Percentiles rank a stretch among this genome's conserved stretches.
phyloP scores from a whole-genome alignment of 2,888 invertebrate genomes.

The Abscondita cerata region DNA sequence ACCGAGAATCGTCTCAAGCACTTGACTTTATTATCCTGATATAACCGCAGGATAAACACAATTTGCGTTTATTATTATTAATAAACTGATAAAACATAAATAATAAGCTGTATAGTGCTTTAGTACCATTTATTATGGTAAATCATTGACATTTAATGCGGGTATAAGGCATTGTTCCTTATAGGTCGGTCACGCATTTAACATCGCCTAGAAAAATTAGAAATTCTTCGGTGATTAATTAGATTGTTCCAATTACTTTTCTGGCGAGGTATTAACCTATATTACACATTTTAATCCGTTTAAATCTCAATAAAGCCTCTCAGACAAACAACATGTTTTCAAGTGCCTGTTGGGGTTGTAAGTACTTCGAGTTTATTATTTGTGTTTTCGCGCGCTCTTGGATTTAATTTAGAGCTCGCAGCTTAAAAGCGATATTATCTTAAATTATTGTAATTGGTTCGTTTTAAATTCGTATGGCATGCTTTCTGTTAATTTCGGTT shows the following conservation, averaged over 20 bases:
- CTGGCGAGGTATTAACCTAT: neutral
- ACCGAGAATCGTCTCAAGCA: too few species aligned
- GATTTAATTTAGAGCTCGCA: too few species aligned
- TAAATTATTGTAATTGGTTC: neutral
- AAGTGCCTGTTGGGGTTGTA: neutral
- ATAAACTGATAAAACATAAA: slow-evolving; percentile 41
- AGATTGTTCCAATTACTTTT: slow-evolving; percentile 22
- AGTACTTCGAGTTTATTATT: neutral
- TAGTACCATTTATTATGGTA: slow-evolving; percentile 39
- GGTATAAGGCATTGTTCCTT: slow-evolving; percentile 38
- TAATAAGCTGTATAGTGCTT: slow-evolving; percentile 41
- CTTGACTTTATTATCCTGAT: too few species aligned
- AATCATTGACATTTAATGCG: slow-evolving; percentile 41
- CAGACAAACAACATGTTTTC: neutral
- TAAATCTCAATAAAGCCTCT: slow-evolving; percentile 1
- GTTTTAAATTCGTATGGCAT: neutral
- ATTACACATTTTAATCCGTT: neutral
- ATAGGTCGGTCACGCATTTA: slow-evolving; percentile 34
- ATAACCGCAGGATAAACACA: too few species aligned
- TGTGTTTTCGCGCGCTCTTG: neutral
- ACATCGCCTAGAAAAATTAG: slow-evolving; percentile 35
- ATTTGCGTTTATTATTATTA: slow-evolving; percentile 37
- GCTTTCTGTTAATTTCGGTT: neutral
- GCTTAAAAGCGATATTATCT: neutral
- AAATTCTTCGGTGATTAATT: slow-evolving; percentile 33